These are phyloP conservation scores for Lasioglossum marginatum DNA, from an alignment of 2,888 invertebrate genomes.

Conservation along the genomic window DNA sequence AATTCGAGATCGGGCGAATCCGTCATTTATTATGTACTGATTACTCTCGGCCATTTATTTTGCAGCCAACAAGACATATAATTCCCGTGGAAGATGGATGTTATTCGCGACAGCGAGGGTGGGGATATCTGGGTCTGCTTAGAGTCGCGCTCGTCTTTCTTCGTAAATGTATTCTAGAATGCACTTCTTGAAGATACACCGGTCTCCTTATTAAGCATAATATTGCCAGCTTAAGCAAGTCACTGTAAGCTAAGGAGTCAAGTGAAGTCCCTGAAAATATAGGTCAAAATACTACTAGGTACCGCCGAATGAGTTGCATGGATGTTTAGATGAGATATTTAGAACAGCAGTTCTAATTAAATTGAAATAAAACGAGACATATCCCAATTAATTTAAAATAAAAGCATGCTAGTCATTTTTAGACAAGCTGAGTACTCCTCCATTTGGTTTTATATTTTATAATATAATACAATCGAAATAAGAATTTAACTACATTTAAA, in stretches of 20 bases:
- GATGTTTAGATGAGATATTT: neutral
- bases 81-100: neutral
- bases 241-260: conserved; percentile 1
- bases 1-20: neutral
- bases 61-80: neutral
- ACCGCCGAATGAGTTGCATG: neutral
- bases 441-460: neutral
- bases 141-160: neutral
- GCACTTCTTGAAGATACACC: conserved; percentile 8
- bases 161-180: neutral
- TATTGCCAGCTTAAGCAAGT: conserved; percentile 1
- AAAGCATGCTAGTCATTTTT: neutral
- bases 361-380: neutral
- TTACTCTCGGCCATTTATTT: neutral
- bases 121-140: neutral
- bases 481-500: neutral
- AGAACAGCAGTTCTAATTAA: neutral
- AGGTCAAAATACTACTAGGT: neutral
- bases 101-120: neutral
- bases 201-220: conserved; percentile 3
- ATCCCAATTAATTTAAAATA: neutral
- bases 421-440: neutral
- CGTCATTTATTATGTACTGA: neutral
- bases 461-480: neutral
- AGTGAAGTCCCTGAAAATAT: neutral